Evolutionary conservation across 2,888 invertebrate genomes (phyloP).

Genomic region (Drosophila dives): DNA sequence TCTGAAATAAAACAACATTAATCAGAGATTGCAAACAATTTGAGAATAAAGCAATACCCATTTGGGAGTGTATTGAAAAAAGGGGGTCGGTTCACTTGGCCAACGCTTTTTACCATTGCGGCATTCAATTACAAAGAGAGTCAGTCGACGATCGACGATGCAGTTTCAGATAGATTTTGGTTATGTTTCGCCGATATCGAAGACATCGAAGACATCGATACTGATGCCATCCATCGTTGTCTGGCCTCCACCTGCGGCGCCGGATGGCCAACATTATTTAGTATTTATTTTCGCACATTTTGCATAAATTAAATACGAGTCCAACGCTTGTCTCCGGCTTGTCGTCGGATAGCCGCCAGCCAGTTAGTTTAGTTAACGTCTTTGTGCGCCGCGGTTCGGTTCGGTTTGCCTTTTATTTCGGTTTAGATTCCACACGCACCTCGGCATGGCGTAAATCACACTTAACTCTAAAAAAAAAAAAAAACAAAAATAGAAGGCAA

Average conservation of each 20-base stretch:
- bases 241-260: constrained; percentile 9
- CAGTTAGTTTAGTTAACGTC: constrained; percentile 60
- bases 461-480: constrained; percentile 15
- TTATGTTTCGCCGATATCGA: constrained; percentile 46
- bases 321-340: constrained; percentile 3
- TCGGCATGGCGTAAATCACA: constrained; percentile 53
- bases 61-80: constrained; percentile 20
- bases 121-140: constrained; percentile 66
- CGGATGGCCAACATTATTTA: constrained; percentile 68
- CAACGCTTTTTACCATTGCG: constrained; percentile 49
- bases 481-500: constrained; percentile 1
- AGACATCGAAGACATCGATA: constrained; percentile 18
- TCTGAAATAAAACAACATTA: neutral
- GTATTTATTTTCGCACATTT: constrained; percentile 77
- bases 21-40: neutral
- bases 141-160: constrained; percentile 23
- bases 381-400: constrained; percentile 59
- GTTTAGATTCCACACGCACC: constrained; percentile 28
- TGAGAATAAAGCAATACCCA: neutral
- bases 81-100: constrained; percentile 44
- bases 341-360: constrained; percentile 29
- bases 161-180: constrained; percentile 57
- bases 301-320: constrained; percentile 71
- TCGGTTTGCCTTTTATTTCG: constrained; percentile 10
- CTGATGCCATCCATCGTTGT: constrained; percentile 4